Evolutionary conservation across 2,888 invertebrate genomes (phyloP), one percentile per base, ranked within the genome.

Genomic region (Melolontha melolontha): DNA sequence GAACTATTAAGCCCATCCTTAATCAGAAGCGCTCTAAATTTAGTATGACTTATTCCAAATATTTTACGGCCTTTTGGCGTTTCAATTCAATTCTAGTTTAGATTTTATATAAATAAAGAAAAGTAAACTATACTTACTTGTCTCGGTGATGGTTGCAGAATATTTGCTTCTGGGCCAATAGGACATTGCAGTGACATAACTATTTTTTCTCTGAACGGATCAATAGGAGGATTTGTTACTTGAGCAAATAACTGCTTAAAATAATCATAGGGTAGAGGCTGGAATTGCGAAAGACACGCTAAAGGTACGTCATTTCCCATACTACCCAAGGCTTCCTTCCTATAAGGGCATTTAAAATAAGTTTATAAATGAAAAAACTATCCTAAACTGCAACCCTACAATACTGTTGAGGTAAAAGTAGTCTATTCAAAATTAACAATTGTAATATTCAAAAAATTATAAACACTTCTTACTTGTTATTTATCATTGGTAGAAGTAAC

Each of bases 231-330:
- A 86, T 99, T 99, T 76, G 99, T 99, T 75, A 97, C 96, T 87
- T 99, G 99, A 40, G 99, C 99, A 84, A 99, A 99, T 51, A 98
- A 87, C 82, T 99, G 99, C 81, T 99, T 98, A 87, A 99, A 99
- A 84, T 99, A 99, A 76, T 96, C 96, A 83, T 97, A 99, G 1
- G 95, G 88, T 68, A 98, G 86, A 7, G 99, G 99, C 81, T 97
- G 95, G 86, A 95, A 98, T 81, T 91, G 88, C 0, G 98, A 99
- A 27, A 99, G 88, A 78, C 99, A 99, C 7, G 99, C 99, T 74
- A 99, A 85, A 0, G 99, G 98, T 0, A 95, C 95, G 84, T 99
- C 99, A 83, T 99, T 99, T 68, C 99, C 99, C 99, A 99, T 99
- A 29, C 98, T 98, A 64, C 99, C 99, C 17, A 99, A 87, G 0